A percentile compares a stretch with the other conserved stretches of the same genome.
Evolutionary conservation across 2,113 vertebrate genomes (phyloP).

Genomic region (Macrotis lagotis): DNA sequence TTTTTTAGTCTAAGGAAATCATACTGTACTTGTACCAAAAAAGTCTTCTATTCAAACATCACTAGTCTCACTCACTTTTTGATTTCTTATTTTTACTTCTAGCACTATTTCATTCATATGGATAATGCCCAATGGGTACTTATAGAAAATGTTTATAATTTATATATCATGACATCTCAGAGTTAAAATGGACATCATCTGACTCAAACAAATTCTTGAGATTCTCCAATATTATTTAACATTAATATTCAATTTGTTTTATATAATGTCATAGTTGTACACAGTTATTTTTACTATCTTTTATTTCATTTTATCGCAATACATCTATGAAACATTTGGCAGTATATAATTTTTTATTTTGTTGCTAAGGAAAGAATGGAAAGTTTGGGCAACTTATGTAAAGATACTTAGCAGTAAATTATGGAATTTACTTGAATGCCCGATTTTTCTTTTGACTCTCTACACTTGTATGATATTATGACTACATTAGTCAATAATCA

Average conservation of each 20-base stretch:
- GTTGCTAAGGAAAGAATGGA: not conserved
- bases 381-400: not conserved
- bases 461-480: not conserved
- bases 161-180: not conserved
- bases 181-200: not conserved
- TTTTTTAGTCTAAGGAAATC: not conserved
- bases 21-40: not conserved
- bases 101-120: slow-evolving; percentile 11
- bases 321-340: not conserved
- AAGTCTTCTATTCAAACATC: not conserved
- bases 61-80: slow-evolving; percentile 42
- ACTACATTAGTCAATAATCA: not conserved
- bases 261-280: not conserved
- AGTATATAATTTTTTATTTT: not conserved
- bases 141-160: not conserved
- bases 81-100: slow-evolving; percentile 3
- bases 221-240: not conserved
- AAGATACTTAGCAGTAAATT: not conserved
- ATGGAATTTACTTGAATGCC: not conserved
- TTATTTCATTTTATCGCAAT: not conserved
- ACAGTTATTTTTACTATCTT: not conserved
- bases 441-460: not conserved
- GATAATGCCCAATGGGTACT: not conserved
- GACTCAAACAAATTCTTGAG: not conserved
- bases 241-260: not conserved